Base-by-base conservation (phyloP, 1,140 invertebrate genomes). In the Microplitis mediator region DNA sequence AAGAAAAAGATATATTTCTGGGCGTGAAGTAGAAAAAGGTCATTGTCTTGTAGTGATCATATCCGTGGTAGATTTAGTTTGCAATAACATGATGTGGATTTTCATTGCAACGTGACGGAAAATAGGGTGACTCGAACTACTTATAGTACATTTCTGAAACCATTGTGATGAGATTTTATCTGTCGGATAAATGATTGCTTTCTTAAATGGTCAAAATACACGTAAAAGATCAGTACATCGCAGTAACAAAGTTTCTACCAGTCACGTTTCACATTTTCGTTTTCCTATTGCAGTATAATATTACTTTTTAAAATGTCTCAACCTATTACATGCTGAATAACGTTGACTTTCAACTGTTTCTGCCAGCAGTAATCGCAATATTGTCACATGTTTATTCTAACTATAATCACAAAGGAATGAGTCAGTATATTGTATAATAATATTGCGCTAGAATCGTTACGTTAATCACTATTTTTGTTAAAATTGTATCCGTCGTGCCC, bases 91-190 rank as follows among this genome's bases (percentile, higher is more conserved):
- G 67, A 60, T 69, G 39, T 45, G 39, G 39, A 45, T 14, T 51
- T 31, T 9, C 13, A 14, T 32, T 56, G 16, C 16, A 56, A 56
- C n/a, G 16, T 56, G 52, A 56, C 52, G 14, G 14, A 14, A 14
- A 16, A 56, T 16, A 56, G 16, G 52, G n/a, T 16, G 16, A 23
- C 52, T 16, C 6, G 14, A 56, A n/a, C n/a, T 16, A 56, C n/a
- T 56, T 56, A 14, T 56, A 16, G 39, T 9, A 45, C 39, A 45
- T 45, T 45, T 8, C 58, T 61, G 16, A 4, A 31, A 34, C 11
- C 58, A 61, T 61, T 61, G 58, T 63, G n/a, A 39, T 36, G 69
- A 50, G 69, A 71, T 71, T 71, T 71, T 62, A 71, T 71, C 69
- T 62, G 13, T 13, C 32, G 39, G 39, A 71, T 71, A 64, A 71